Conservation (phyloP, 2,797 vertebrate species). For the Danio tinwini region DNA sequence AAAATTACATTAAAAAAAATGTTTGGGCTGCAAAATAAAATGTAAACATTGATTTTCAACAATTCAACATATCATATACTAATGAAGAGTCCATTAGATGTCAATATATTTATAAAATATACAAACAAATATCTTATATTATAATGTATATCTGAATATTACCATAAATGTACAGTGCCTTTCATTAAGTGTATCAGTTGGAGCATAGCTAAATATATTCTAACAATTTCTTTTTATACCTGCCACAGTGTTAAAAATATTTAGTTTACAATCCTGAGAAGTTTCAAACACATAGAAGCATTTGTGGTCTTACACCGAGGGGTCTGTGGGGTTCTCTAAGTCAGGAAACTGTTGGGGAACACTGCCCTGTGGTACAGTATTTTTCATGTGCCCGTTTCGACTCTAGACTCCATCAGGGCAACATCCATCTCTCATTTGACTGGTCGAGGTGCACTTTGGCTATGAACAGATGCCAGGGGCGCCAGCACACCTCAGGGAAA, state of each 20-base stretch:
- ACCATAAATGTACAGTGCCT: neutral
- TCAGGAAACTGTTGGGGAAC: constrained; percentile 22
- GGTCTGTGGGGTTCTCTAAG: neutral
- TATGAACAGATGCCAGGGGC: constrained; percentile 71
- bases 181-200: neutral
- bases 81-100: no score
- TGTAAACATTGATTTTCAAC: no score
- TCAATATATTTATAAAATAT: neutral
- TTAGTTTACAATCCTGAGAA: neutral
- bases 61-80: no score
- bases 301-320: neutral
- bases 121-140: neutral
- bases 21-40: no score
- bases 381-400: constrained; percentile 39
- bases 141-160: neutral
- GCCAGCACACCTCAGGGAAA: constrained; percentile 73
- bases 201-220: neutral
- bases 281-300: no score
- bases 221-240: neutral
- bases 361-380: constrained; percentile 12
- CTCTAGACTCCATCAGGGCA: constrained; percentile 33
- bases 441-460: constrained; percentile 60
- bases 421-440: constrained; percentile 60
- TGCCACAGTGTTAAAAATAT: neutral
- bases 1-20: no score